phyloP scores from a whole-genome alignment of 2,888 invertebrate genomes.

The Smittia aterrima region DNA sequence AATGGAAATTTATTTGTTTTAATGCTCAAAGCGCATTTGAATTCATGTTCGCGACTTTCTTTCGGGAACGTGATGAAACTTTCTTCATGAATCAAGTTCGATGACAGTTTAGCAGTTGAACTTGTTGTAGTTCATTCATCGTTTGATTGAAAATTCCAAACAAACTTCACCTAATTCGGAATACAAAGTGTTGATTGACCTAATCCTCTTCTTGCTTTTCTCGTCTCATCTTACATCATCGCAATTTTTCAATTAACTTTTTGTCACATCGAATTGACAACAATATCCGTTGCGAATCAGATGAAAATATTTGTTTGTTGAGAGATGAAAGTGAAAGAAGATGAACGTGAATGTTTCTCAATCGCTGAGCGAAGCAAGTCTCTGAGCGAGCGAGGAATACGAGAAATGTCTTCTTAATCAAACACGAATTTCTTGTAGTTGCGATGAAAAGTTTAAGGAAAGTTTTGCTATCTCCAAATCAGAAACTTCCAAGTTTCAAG shows the following conservation, averaged over 20 bases:
- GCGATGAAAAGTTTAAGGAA: constrained; percentile 3
- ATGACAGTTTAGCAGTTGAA: background rate
- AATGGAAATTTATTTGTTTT: background rate
- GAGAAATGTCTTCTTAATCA: background rate
- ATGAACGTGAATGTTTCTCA: too few species aligned
- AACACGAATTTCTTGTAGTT: constrained; percentile 9
- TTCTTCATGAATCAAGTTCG: background rate
- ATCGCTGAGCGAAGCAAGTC: too few species aligned
- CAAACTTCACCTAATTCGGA: too few species aligned
- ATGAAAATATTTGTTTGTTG: too few species aligned
- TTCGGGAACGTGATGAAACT: background rate
- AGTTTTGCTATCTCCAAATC: background rate
- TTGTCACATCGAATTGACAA: background rate
- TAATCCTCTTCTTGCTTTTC: background rate
- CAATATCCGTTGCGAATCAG: background rate
- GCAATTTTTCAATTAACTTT: background rate
- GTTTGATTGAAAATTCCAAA: background rate
- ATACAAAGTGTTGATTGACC: background rate
- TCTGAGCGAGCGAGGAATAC: too few species aligned
- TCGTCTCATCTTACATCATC: background rate
- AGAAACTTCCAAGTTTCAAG: background rate
- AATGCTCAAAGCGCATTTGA: background rate
- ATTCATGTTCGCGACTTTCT: background rate
- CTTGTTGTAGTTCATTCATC: background rate
- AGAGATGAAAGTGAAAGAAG: background rate